These are phyloP conservation scores for Vulpes lagopus DNA, from an alignment of 2,113 vertebrate species.

Conservation along the genomic window DNA sequence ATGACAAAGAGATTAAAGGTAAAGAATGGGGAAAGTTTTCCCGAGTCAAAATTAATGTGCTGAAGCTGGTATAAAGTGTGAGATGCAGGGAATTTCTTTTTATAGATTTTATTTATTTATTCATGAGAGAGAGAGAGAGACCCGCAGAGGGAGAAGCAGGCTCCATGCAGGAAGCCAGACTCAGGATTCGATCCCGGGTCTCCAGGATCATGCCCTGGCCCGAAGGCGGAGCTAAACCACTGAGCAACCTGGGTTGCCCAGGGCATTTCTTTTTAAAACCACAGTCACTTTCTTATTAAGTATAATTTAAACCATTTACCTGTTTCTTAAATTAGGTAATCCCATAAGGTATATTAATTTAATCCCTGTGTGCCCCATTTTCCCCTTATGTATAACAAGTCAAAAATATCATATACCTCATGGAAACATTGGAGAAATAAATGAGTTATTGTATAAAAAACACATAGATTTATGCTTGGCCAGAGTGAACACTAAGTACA, in stretches of 20 bases:
- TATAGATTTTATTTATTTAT: no score
- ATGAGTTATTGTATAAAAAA: not conserved
- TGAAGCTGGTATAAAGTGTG: not conserved
- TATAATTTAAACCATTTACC: not conserved
- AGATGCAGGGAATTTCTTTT: not conserved
- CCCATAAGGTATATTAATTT: not conserved
- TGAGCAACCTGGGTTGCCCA: no score
- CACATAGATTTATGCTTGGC: not conserved
- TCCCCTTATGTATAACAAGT: not conserved
- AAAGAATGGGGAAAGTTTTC: slow-evolving; percentile 50
- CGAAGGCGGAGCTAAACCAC: no score
- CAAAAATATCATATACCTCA: not conserved
- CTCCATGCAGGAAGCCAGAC: no score
- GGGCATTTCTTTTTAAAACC: not conserved
- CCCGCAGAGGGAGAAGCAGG: no score
- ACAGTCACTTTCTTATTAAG: not conserved
- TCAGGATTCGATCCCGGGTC: no score
- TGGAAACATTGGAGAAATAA: not conserved
- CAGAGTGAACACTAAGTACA: not conserved
- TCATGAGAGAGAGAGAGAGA: no score
- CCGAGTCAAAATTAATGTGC: not conserved
- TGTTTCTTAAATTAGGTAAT: not conserved
- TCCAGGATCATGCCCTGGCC: no score
- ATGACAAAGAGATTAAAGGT: slow-evolving; percentile 99
- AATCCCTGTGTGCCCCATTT: not conserved